Evolutionary conservation across 2,888 invertebrate species (phyloP), one percentile per base, ranked within the genome.

Genomic region (Lithophane semibrunnea): DNA sequence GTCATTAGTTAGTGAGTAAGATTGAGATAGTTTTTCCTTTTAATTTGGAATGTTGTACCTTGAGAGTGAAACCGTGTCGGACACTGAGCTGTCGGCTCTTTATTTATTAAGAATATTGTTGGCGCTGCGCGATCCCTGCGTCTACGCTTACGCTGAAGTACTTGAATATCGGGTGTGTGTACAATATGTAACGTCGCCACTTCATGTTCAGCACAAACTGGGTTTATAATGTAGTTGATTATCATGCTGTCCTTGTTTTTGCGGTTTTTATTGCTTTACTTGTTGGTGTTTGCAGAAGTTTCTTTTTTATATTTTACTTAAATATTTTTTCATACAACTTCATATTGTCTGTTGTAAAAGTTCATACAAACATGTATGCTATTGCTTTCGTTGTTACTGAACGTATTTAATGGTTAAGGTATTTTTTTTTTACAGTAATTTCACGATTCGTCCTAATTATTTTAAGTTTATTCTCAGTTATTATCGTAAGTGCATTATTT

Each of bases 401-500:
- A 84, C 82, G 77, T 86, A 73, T 88, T 68, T 86, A 73, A 76
- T 75, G 83, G 81, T 85, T 88, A 86, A 87, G 84, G 86, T 85
- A 71, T 80, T 66, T 80, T 79, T 89, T 86, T 89, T 88, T 82
- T 90, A 86, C 88, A 86, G 87, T 90, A 85, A 86, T 86, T 88
- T 86, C 88, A 89, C 89, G 86, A 88, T 91, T 92, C 90, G 90
- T 93, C 92, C 91, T 92, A 92, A 87, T 92, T 92, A 89, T 87
- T 87, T 86, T 92, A 91, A 88, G 88, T 92, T 92, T 88, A 90
- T 87, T 93, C 88, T 93, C 91, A 89, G 91, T 94, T 92, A 92
- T 90, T 92, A 89, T 94, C 92, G 90, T 96, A 95, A 95, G 96
- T 96, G 96, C 96, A 95, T 96, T 96, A 96, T 94, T 94, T 96